Base-by-base conservation (phyloP, 2,113 vertebrate species). In the Macquaria ambigua region DNA sequence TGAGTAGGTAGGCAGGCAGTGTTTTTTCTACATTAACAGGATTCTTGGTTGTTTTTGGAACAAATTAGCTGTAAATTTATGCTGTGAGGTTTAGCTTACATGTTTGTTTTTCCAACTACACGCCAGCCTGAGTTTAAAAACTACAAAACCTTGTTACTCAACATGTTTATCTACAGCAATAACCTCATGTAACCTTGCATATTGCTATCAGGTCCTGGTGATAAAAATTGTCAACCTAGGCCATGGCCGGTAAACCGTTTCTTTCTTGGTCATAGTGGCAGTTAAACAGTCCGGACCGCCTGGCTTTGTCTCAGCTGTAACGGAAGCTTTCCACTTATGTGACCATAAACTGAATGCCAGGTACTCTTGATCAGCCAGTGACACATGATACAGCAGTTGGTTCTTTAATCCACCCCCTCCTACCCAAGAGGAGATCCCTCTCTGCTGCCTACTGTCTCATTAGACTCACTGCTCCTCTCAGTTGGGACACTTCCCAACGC, bases 241-340 rank as follows among this genome's bases (percentile, higher is more conserved):
- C 55, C 59, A 46, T 1, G 46, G 9, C 43, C 41, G 46, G 28
- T 62, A 16, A 63, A 74, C 34, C 4, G 53, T 28, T 6, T 53
- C 23, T 82, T 43, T 76, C 41, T 71, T 70, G 80, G 46, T 78
- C 16, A 14, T 2, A 21, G 80, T 82, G 82, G 67, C 88, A 82
- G 91, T 90, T 93, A 80, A 88, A 91, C 85, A 63, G 85, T 83
- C 59, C 16, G 20, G 66, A 81, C 77, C 18, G 50, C 76, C 77
- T 64, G 88, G 78, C 88, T 87, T 90, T 91, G 87, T 92, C 82
- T 90, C 46, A 48, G 58, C 77, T 83, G 88, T 87, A 93, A 92
- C 84, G 68, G 91, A 93, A 88, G 92, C 85, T 83, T 86, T 90
- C 87, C 86, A 87, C 90, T 91, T 85, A 56, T 56, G 76, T 77